Evolutionary conservation across 2,797 vertebrate genomes (phyloP).

Genomic region (Amblyraja radiata): DNA sequence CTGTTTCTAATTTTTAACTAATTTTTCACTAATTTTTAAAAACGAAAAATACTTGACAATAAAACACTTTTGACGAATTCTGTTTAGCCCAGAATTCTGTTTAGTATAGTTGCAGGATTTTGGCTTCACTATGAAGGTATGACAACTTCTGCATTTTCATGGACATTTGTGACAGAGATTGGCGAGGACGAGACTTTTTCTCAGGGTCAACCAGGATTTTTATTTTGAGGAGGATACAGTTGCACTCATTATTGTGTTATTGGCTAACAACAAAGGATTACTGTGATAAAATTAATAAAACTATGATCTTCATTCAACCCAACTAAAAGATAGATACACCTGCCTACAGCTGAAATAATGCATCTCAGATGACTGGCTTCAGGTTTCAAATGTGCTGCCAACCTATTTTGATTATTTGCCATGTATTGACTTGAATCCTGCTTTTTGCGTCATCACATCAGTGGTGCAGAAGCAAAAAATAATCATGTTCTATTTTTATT

Average conservation of each 20-base stretch:
- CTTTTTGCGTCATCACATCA: constrained; percentile 19
- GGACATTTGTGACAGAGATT: too few species aligned
- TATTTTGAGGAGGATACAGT: background rate
- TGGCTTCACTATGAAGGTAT: too few species aligned
- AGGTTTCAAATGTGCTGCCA: background rate
- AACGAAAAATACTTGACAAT: too few species aligned
- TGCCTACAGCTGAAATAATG: background rate
- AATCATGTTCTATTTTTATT: background rate
- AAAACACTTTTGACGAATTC: too few species aligned
- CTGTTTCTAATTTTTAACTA: too few species aligned
- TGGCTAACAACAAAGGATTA: background rate
- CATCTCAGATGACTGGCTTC: background rate
- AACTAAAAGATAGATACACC: background rate
- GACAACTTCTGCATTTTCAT: too few species aligned
- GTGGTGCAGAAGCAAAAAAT: background rate
- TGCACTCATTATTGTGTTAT: background rate
- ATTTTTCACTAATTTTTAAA: too few species aligned
- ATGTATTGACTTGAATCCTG: background rate
- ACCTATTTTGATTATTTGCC: background rate
- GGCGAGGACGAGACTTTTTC: too few species aligned
- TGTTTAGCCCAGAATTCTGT: too few species aligned
- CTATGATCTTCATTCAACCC: background rate
- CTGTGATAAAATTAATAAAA: background rate
- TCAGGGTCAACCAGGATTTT: too few species aligned
- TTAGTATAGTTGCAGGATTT: too few species aligned